Base-by-base conservation (phyloP, 2,888 invertebrate genomes). In the Ormyrus thymus region DNA sequence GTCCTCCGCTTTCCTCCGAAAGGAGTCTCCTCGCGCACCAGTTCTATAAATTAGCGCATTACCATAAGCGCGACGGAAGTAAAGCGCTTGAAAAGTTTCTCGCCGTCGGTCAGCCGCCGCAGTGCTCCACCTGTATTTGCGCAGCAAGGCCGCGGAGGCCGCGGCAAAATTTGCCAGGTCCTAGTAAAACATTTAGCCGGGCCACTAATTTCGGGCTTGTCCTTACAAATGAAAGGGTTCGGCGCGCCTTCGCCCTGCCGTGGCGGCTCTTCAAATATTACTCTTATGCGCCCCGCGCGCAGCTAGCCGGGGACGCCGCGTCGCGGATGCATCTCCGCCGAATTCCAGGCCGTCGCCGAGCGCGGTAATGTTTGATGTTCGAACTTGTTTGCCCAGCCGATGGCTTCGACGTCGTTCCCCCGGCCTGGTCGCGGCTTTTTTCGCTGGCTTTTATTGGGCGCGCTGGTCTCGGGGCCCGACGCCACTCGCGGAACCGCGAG, bases 181-280 rank as follows among this genome's bases (percentile, higher is more conserved):
- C 85, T 86, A 84, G 83, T 82, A 85, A 84, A 87, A 87, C 86
- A 87, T 83, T 82, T 82, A 81, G 81, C 81, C 81, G 78, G 76
- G 81, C 83, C 85, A 86, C 89, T 89, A 89, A 89, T 89, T 89
- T 88, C 84, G 7, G 81, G 83, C 86, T 85, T 87, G 88, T 88
- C 85, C 86, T 84, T 86, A 88, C 88, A 87, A 89, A 89, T 88
- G 87, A 88, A 89, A 88, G 88, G 89, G 87, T 88, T 88, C 86
- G 84, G 83, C 84, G 86, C 86, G 84, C 86, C 83, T 85, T 83
- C 86, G 83, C 76, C 83, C 81, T 83, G 77, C 85, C 86, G 83
- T 86, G 83, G 83, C 82, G 70, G 76, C 82, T 83, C 83, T 83
- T 84, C 85, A 89, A 89, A 89, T 89, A 89, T 89, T 89, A 89